Evolutionary conservation across 2,888 invertebrate species (phyloP).

Genomic region (Rhagophthalmus giganteus): DNA sequence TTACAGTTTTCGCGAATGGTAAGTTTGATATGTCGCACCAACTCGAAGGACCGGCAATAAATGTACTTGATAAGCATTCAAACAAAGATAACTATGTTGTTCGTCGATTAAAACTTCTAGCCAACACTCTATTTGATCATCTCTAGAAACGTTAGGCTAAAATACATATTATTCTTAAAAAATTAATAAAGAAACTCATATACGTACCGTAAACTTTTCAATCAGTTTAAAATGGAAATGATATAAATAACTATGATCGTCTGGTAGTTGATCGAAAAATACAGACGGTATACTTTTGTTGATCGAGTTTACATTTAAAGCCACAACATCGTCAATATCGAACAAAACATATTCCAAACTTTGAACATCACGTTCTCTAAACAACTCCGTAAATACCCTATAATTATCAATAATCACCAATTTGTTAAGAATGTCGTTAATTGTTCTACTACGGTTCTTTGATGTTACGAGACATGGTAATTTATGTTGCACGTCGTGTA

Average conservation of each 20-base stretch:
- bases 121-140: slow-evolving; percentile 16
- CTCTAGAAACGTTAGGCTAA: slow-evolving; percentile 11
- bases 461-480: slow-evolving; percentile 20
- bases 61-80: slow-evolving; percentile 18
- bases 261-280: slow-evolving; percentile 1
- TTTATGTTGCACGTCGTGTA: slow-evolving; percentile 25
- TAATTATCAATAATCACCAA: slow-evolving; percentile 30
- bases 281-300: background rate
- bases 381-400: slow-evolving; percentile 32
- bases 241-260: slow-evolving; percentile 6
- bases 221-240: slow-evolving; percentile 17
- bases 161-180: background rate
- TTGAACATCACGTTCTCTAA: slow-evolving; percentile 19
- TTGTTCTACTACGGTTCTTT: background rate
- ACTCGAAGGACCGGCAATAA: slow-evolving; percentile 9
- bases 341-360: slow-evolving; percentile 31
- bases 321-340: slow-evolving; percentile 21
- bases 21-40: slow-evolving; percentile 9
- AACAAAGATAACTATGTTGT: slow-evolving; percentile 4
- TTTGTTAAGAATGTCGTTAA: slow-evolving; percentile 15
- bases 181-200: no score
- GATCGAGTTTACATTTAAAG: slow-evolving; percentile 7
- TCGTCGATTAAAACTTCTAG: slow-evolving; percentile 11
- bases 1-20: slow-evolving; percentile 17
- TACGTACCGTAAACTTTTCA: slow-evolving; percentile 13